A percentile compares a stretch with the other conserved stretches of the same genome.
phyloP scores from a whole-genome alignment of 2,888 invertebrate genomes.

The Notodonta dromedarius region DNA sequence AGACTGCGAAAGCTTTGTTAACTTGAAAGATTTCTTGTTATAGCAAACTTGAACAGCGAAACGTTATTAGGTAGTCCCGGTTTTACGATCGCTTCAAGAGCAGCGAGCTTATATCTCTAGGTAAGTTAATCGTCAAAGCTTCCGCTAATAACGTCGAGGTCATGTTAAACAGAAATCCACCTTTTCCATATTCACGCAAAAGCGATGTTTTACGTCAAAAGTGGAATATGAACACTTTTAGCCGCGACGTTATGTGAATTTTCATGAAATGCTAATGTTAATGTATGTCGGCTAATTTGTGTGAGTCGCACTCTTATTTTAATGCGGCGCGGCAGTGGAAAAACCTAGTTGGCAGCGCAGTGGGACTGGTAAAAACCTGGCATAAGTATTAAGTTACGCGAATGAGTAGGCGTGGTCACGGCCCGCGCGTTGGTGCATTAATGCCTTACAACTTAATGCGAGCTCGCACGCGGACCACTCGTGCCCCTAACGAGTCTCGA shows the following conservation, averaged over 20 bases:
- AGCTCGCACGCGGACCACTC: constrained; percentile 65
- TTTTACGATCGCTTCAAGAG: constrained; percentile 20
- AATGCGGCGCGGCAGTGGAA: constrained; percentile 36
- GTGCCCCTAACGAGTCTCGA: constrained; percentile 49
- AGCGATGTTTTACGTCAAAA: constrained; percentile 23
- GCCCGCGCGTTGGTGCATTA: constrained; percentile 70
- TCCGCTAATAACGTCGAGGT: constrained; percentile 15
- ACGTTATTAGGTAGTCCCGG: constrained; percentile 14
- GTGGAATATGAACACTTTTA: constrained; percentile 8
- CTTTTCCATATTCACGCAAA: constrained; percentile 15
- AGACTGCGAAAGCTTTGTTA: constrained; percentile 21
- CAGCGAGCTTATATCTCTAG: constrained; percentile 13
- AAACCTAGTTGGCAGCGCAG: constrained; percentile 31
- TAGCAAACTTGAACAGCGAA: constrained; percentile 26
- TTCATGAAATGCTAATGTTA: constrained; percentile 26
- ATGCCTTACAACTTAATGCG: constrained; percentile 76
- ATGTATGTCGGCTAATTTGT: constrained; percentile 51
- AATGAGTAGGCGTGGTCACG: constrained; percentile 59
- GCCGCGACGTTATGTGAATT: constrained; percentile 14
- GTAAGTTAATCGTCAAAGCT: constrained; percentile 22
- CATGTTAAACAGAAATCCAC: constrained; percentile 15
- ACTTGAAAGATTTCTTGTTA: constrained; percentile 15
- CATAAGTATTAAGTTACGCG: constrained; percentile 48
- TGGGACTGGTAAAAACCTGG: constrained; percentile 38
- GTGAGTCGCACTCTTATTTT: constrained; percentile 48